Evolutionary conservation across 1,140 invertebrate genomes (phyloP).

Genomic region (Bombus ignitus): DNA sequence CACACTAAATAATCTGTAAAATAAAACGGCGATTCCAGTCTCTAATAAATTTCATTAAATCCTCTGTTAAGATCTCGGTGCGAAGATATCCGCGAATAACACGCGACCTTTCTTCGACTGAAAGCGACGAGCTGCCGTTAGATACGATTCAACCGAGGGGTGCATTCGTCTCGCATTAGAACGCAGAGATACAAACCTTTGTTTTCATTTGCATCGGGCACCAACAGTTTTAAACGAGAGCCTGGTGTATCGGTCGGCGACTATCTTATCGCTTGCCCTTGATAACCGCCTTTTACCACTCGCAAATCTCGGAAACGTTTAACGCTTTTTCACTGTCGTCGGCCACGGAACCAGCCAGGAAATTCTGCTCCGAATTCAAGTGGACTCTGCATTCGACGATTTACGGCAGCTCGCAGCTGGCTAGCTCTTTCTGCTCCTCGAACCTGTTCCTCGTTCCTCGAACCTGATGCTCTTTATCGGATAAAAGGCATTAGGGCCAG

Average conservation of each 20-base stretch:
- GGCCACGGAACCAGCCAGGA: constrained; percentile 41
- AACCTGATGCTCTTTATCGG: constrained; percentile 40
- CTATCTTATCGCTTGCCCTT: constrained; percentile 23
- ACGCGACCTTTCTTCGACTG: background rate
- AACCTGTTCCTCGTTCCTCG: constrained; percentile 22
- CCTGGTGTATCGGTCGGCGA: background rate
- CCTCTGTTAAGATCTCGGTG: background rate
- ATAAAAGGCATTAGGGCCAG: constrained; percentile 61
- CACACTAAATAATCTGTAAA: background rate
- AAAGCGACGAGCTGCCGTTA: background rate
- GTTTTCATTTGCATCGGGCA: constrained; percentile 26
- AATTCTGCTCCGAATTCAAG: constrained; percentile 67
- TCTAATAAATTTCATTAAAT: constrained; percentile 22
- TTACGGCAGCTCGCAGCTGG: constrained; percentile 66
- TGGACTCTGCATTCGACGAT: constrained; percentile 69
- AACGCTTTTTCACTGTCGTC: constrained; percentile 56
- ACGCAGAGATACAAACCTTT: background rate
- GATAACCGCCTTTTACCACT: constrained; percentile 33
- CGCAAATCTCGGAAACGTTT: constrained; percentile 52
- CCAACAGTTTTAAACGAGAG: constrained; percentile 3
- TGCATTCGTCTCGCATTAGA: background rate
- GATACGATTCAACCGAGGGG: background rate
- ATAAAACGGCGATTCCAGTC: background rate
- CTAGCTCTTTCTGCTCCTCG: constrained; percentile 42
- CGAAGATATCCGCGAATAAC: constrained; percentile 1